A percentile compares a stretch with the other conserved stretches of the same genome.
Evolutionary conservation across 2,797 vertebrate genomes (phyloP).

Genomic region (Tragopan temminckii): DNA sequence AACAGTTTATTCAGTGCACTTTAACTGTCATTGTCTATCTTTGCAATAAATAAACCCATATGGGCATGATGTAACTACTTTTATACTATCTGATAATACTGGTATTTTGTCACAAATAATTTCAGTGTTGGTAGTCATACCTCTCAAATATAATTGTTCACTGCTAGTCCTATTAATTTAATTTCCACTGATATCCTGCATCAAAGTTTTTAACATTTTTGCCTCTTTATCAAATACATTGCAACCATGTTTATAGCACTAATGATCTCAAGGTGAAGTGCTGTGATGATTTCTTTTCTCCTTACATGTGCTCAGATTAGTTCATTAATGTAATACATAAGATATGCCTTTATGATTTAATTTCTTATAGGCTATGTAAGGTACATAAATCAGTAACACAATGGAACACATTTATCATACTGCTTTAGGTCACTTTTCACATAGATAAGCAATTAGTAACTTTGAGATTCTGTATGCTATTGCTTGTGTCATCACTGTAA

Average conservation of each 20-base stretch:
- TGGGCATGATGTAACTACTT: conserved; percentile 22
- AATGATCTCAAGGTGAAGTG: background rate
- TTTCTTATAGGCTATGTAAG: background rate
- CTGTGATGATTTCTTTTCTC: background rate
- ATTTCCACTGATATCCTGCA: background rate
- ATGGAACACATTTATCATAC: background rate
- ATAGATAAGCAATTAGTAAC: conserved; percentile 13
- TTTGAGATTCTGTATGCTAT: background rate
- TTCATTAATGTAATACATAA: background rate
- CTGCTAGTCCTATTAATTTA: conserved; percentile 19
- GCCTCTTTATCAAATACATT: background rate
- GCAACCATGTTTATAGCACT: background rate
- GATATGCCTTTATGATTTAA: background rate
- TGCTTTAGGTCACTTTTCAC: background rate
- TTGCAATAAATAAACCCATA: conserved; percentile 40
- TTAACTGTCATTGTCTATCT: background rate
- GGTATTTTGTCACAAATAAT: conserved; percentile 27
- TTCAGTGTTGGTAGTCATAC: background rate
- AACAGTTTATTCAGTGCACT: conserved; percentile 22
- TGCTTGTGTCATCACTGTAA: conserved; percentile 14
- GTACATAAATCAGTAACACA: background rate
- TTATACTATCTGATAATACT: conserved; percentile 27
- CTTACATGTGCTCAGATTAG: background rate
- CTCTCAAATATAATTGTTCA: background rate
- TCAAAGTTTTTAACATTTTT: background rate